phyloP scores from a whole-genome alignment of 2,888 invertebrate genomes.

The Ophion ellenae region DNA sequence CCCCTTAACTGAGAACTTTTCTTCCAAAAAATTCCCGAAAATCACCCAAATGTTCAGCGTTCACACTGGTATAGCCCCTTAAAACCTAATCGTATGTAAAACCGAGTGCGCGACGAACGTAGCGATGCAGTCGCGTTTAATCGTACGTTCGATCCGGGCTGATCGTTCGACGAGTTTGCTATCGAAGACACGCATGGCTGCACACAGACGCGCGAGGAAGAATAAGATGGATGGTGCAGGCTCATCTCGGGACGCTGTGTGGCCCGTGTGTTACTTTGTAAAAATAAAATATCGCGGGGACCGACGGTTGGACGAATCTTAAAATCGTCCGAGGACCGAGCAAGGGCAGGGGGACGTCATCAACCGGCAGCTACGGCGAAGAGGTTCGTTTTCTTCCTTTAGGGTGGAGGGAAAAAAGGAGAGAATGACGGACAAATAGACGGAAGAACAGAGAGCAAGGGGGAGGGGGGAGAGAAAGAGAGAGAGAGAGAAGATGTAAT shows the following conservation, averaged over 20 bases:
- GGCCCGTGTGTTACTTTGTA: constrained; percentile 46
- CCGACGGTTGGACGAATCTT: constrained; percentile 16
- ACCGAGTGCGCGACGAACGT: not conserved
- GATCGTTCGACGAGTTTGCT: not conserved
- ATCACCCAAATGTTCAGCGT: too few species aligned
- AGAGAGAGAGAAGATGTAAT: not conserved
- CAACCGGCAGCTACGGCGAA: constrained; percentile 37
- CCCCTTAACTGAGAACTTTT: too few species aligned
- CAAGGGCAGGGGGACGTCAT: constrained; percentile 2
- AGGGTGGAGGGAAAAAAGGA: not conserved
- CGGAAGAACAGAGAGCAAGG: not conserved
- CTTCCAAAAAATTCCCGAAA: too few species aligned
- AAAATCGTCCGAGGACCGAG: constrained; percentile 13
- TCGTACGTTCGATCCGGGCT: not conserved
- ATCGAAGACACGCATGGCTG: not conserved
- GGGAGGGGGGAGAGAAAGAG: not conserved
- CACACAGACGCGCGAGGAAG: constrained; percentile 10
- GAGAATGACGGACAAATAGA: not conserved
- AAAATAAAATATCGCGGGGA: constrained; percentile 21
- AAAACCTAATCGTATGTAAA: not conserved
- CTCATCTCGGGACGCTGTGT: constrained; percentile 48
- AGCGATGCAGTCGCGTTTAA: not conserved
- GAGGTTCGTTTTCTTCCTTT: not conserved
- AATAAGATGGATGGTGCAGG: constrained; percentile 50
- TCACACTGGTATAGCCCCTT: too few species aligned